Percentiles rank a stretch among this genome's conserved stretches.
These are phyloP conservation scores for Sylvietta virens DNA, from an alignment of 2,113 vertebrate genomes.

Conservation along the genomic window DNA sequence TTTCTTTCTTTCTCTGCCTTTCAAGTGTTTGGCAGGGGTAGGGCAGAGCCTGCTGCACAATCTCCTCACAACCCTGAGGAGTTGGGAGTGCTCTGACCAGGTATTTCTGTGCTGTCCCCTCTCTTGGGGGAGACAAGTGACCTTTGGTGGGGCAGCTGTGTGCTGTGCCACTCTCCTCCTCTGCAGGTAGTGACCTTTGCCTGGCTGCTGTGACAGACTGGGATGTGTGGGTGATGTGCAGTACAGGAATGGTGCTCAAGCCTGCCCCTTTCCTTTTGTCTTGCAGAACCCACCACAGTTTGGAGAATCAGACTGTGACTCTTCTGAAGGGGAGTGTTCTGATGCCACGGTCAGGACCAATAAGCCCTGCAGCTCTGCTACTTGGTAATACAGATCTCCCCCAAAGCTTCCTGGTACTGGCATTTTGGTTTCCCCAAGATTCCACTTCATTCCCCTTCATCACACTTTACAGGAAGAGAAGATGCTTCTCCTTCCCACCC, in stretches of 20 bases:
- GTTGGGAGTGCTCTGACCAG: not conserved
- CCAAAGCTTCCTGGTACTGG: slow-evolving; percentile 37
- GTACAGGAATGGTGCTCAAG: not conserved
- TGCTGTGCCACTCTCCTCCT: not conserved
- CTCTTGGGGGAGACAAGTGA: not conserved
- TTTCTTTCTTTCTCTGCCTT: not conserved
- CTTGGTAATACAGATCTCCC: slow-evolving; percentile 82
- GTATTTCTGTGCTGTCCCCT: not conserved
- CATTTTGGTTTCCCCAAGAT: slow-evolving; percentile 54
- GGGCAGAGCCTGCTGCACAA: not conserved
- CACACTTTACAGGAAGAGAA: slow-evolving; percentile 63
- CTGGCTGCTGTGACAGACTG: not conserved
- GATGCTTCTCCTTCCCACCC: slow-evolving; percentile 62
- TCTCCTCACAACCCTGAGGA: not conserved
- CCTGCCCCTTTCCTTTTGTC: not conserved
- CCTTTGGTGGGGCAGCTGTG: not conserved
- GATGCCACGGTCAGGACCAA: slow-evolving; percentile 95
- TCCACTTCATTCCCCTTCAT: slow-evolving; percentile 57
- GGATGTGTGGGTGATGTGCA: not conserved
- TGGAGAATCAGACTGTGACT: slow-evolving; percentile 91
- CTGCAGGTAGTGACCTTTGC: not conserved
- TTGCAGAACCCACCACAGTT: slow-evolving; percentile 90
- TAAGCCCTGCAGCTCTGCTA: slow-evolving; percentile 87
- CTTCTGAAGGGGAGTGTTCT: slow-evolving; percentile 94
- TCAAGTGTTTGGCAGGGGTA: not conserved